A percentile compares a stretch with the other conserved stretches of the same genome.
phyloP scores from a whole-genome alignment of 1,140 invertebrate species.

The Drosophila nannoptera region DNA sequence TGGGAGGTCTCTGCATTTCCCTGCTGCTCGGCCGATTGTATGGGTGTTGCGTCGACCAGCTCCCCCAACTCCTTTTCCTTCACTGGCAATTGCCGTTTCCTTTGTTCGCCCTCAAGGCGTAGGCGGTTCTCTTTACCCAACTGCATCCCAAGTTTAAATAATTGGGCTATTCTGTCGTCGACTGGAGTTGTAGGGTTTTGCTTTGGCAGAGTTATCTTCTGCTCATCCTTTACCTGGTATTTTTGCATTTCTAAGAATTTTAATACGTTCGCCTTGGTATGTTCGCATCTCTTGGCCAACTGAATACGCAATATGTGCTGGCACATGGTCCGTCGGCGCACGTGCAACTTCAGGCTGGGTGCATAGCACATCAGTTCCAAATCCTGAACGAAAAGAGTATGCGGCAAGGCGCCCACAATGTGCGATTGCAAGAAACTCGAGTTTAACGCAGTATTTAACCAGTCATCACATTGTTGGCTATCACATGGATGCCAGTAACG shows the following conservation, averaged over 20 bases:
- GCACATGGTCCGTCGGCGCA: constrained; percentile 15
- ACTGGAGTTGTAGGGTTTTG: neutral
- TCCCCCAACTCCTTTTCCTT: neutral
- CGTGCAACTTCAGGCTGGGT: constrained; percentile 21
- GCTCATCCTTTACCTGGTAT: neutral
- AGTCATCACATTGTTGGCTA: constrained; percentile 1
- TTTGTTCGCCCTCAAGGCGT: neutral
- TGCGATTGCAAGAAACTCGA: constrained; percentile 35
- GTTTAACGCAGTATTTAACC: constrained; percentile 23
- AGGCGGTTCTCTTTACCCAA: constrained; percentile 14
- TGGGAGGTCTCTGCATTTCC: neutral
- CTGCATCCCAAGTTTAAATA: constrained; percentile 22
- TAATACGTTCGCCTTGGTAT: constrained; percentile 5
- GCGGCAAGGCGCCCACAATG: constrained; percentile 20
- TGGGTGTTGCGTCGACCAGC: neutral
- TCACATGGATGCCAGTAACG: constrained; percentile 20
- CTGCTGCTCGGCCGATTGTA: neutral
- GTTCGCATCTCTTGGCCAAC: constrained; percentile 27
- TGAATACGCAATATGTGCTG: neutral
- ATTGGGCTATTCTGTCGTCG: neutral
- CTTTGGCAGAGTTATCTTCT: neutral
- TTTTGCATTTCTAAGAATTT: constrained; percentile 12
- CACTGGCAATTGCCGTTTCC: neutral
- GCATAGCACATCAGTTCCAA: constrained; percentile 30
- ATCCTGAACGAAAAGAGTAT: constrained; percentile 41